Percentiles rank a stretch among this genome's conserved stretches.
Conservation (phyloP, 2,797 vertebrate species). For the Anguilla pacifica region DNA sequence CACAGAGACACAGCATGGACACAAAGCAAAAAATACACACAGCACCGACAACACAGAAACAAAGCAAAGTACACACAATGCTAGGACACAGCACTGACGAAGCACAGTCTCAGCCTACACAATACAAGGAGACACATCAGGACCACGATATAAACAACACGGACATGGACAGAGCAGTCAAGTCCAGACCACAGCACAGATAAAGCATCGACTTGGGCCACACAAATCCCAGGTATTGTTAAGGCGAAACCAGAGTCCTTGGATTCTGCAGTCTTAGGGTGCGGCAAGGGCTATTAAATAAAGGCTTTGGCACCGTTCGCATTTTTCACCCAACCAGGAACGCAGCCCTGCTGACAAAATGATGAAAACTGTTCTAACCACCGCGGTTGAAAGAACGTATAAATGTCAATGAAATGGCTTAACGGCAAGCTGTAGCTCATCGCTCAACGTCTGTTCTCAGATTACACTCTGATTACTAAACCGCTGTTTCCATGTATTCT, state of each 20-base stretch:
- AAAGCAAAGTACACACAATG: too few relatives aligned
- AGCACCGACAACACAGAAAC: too few relatives aligned
- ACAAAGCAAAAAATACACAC: too few relatives aligned
- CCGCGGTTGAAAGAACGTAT: background rate
- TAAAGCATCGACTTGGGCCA: background rate
- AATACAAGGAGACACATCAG: too few relatives aligned
- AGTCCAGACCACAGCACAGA: too few relatives aligned
- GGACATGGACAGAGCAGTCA: too few relatives aligned
- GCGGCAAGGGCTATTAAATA: background rate
- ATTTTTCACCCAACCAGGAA: background rate
- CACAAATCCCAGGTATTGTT: background rate
- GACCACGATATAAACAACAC: too few relatives aligned
- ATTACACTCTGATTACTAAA: background rate
- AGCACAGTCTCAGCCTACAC: too few relatives aligned
- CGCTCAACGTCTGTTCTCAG: background rate
- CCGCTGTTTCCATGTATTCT: background rate
- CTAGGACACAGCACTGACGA: too few relatives aligned
- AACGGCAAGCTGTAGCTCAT: background rate
- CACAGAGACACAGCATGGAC: too few relatives aligned
- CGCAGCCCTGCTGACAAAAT: background rate
- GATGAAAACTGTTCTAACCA: background rate
- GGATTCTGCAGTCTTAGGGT: background rate
- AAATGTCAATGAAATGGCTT: background rate
- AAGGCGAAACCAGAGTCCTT: background rate
- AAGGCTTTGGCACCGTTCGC: background rate